A percentile compares a stretch with the other conserved stretches of the same genome.
Evolutionary conservation across 1,140 invertebrate species (phyloP).

Genomic region (Chironomus tepperi): DNA sequence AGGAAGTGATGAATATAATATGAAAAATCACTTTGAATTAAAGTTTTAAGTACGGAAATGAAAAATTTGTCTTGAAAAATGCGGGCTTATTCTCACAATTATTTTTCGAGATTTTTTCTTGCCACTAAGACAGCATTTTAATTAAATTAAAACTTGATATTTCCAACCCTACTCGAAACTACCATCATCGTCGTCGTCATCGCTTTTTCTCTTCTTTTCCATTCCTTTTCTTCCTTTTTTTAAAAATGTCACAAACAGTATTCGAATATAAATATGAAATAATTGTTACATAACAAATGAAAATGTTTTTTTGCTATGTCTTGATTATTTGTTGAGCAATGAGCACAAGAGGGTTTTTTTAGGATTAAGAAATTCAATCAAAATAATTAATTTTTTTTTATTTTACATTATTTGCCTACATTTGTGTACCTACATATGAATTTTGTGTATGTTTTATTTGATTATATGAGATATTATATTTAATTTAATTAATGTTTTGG

Average conservation of each 20-base stretch:
- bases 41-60: neutral
- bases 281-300: conserved; percentile 9
- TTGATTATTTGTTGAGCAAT: neutral
- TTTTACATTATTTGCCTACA: neutral
- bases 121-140: conserved; percentile 16
- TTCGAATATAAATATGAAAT: conserved; percentile 11
- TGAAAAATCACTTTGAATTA: conserved; percentile 11
- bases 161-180: neutral
- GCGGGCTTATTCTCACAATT: neutral
- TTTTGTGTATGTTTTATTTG: too few species aligned
- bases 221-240: neutral
- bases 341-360: neutral
- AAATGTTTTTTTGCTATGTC: neutral
- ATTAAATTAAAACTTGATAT: conserved; percentile 17
- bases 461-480: too few species aligned
- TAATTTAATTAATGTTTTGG: too few species aligned
- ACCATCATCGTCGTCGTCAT: neutral
- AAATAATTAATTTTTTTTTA: conserved; percentile 11
- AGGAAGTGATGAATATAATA: neutral
- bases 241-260: neutral
- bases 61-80: conserved; percentile 8
- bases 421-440: too few species aligned
- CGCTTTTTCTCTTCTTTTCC: neutral
- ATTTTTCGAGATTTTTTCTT: neutral
- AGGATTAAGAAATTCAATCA: conserved; percentile 14